Evolutionary conservation across 2,888 invertebrate species (phyloP), one percentile per base, ranked within the genome.

Genomic region (Melanophora roralis): DNA sequence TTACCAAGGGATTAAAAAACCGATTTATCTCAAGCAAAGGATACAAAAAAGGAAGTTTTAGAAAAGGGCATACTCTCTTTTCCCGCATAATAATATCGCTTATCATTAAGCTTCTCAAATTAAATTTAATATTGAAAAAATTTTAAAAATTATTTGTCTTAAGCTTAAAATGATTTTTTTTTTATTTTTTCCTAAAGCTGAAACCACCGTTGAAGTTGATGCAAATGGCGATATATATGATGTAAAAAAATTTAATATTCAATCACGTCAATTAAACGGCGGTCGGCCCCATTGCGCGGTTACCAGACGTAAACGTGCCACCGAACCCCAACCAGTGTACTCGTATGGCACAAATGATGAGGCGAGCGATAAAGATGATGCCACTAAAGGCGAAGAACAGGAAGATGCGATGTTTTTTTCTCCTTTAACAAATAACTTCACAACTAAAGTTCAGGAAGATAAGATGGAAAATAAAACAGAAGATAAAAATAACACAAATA

Each of bases 151-250:
- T n/a, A n/a, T n/a, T n/a, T n/a, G n/a, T n/a, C n/a, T n/a, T n/a
- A n/a, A n/a, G n/a, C n/a, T n/a, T n/a, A n/a, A n/a, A n/a, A n/a
- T n/a, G n/a, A n/a, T n/a, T n/a, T n/a, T n/a, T n/a, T n/a, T 36
- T 38, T 9, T 27, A 5, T 3, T 27, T 27, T 27, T 6, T 27
- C 27, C 6, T 27, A 27, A 27, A 81, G 85, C 82, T 32, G 85
- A 88, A 78, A 82, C 85, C 3, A 78, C 81, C 55, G 84, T 86
- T 72, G 87, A 88, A 83, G 82, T 86, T 55, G 88, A 87, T 67
- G 86, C 85, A 75, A 83, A 87, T 67, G 87, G 88, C 0, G 85
- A 88, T 65, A 87, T 86, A 40, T 87, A 86, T 55, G 87, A 88
- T 45, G 82, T 87, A 19, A 88, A 87, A 43, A 84, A 84, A 2